Conservation (phyloP, 1,140 invertebrate species). For the Drosophila orena region DNA sequence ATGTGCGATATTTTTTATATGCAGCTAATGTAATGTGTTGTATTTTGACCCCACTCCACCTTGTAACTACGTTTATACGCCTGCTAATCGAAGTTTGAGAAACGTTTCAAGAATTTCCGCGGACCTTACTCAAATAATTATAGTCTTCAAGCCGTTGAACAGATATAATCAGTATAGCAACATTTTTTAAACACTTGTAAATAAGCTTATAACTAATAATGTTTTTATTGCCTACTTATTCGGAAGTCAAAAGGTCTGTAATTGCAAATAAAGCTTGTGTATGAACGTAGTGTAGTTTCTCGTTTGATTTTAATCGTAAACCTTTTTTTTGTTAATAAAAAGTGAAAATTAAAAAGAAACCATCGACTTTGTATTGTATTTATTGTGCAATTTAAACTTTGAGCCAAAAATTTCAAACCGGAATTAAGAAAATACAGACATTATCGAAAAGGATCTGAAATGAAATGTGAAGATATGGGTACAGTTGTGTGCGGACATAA, state of each 20-base stretch:
- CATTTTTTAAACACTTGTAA: not conserved
- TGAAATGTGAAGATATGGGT: not conserved
- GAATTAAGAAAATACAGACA: too few relatives aligned
- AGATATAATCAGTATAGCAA: constrained; percentile 2
- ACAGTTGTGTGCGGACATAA: not conserved
- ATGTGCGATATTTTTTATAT: constrained; percentile 73
- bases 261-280: not conserved
- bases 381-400: not conserved
- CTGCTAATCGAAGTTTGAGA: not conserved
- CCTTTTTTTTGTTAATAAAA: constrained; percentile 5
- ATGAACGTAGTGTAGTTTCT: constrained; percentile 1
- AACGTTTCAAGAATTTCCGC: not conserved
- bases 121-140: not conserved
- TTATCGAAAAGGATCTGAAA: too few relatives aligned
- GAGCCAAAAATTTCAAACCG: not conserved
- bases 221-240: constrained; percentile 6
- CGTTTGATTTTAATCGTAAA: constrained; percentile 2
- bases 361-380: not conserved
- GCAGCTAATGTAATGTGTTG: constrained; percentile 43
- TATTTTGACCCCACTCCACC: constrained; percentile 17
- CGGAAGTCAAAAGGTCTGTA: not conserved
- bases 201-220: not conserved
- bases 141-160: not conserved
- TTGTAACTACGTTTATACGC: constrained; percentile 18
- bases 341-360: not conserved